Conservation (phyloP, 2,797 vertebrate species). For the Coreius guichenoti region DNA sequence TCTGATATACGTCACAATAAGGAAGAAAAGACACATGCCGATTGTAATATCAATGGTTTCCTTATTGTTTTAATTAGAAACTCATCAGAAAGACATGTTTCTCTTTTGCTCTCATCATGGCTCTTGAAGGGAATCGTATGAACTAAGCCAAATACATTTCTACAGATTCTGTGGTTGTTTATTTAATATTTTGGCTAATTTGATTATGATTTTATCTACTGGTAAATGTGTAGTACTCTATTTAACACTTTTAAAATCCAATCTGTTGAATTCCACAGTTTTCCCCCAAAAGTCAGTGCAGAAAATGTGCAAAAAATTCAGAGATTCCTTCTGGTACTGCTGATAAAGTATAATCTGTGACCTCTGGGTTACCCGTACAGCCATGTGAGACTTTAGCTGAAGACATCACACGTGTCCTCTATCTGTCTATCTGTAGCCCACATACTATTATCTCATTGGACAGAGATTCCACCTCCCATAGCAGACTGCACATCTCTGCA, state of each 20-base stretch:
- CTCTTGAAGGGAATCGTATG: neutral
- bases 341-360: conserved; percentile 13
- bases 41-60: neutral
- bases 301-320: neutral
- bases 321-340: neutral
- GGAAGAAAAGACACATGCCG: no score
- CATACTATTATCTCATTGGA: conserved; percentile 38
- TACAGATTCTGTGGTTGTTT: neutral
- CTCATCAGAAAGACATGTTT: neutral
- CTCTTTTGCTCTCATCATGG: neutral
- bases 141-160: neutral
- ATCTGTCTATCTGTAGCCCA: conserved; percentile 50
- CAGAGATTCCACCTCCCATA: conserved; percentile 16
- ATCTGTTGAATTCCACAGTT: neutral
- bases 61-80: conserved; percentile 6
- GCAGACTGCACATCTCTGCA: conserved; percentile 33
- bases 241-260: neutral
- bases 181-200: neutral
- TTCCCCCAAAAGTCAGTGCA: neutral
- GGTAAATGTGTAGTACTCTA: neutral
- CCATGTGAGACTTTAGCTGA: conserved; percentile 11
- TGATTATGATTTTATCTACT: neutral
- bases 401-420: conserved; percentile 23
- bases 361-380: conserved; percentile 14
- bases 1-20: no score